Percentiles rank a stretch among this genome's conserved stretches.
Evolutionary conservation across 2,888 invertebrate species (phyloP).

Genomic region (Caenorhabditis sp.): DNA sequence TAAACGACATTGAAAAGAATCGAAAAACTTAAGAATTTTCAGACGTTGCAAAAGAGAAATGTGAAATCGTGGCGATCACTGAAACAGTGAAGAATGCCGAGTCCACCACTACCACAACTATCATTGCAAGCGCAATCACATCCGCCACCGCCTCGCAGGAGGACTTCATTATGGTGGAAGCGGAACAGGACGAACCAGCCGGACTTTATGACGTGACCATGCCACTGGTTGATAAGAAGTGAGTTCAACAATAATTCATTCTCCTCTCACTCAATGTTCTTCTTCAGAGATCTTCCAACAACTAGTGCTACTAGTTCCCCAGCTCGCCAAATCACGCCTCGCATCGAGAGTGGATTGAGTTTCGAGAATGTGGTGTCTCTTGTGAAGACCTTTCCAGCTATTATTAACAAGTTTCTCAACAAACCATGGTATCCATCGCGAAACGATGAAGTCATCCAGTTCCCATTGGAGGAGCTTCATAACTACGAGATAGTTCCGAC

Average conservation of each 20-base stretch:
- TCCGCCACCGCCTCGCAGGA: slow-evolving; percentile 44
- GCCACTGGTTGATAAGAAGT: slow-evolving; percentile 55
- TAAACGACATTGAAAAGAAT: neutral
- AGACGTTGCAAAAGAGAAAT: slow-evolving; percentile 19
- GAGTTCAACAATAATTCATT: slow-evolving; percentile 11
- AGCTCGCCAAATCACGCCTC: slow-evolving; percentile 40
- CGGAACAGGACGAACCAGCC: slow-evolving; percentile 38
- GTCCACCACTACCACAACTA: slow-evolving; percentile 7
- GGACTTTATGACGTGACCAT: slow-evolving; percentile 49
- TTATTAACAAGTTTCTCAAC: slow-evolving; percentile 58
- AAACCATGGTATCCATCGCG: slow-evolving; percentile 64
- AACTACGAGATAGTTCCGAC: slow-evolving; percentile 51
- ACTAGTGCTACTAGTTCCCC: slow-evolving; percentile 44
- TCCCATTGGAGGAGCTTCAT: slow-evolving; percentile 44
- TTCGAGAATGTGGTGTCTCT: slow-evolving; percentile 63
- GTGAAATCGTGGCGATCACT: neutral
- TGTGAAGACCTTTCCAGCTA: slow-evolving; percentile 54
- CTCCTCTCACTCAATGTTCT: no score
- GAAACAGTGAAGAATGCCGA: slow-evolving; percentile 9
- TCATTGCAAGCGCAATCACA: slow-evolving; percentile 20
- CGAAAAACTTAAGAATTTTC: neutral
- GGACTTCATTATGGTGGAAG: slow-evolving; percentile 50
- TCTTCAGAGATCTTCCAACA: slow-evolving; percentile 16
- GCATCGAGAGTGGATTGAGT: slow-evolving; percentile 51
- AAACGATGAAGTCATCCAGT: slow-evolving; percentile 56